These are phyloP conservation scores for Drosophila tani DNA, from an alignment of 1,140 invertebrate genomes.

Conservation along the genomic window DNA sequence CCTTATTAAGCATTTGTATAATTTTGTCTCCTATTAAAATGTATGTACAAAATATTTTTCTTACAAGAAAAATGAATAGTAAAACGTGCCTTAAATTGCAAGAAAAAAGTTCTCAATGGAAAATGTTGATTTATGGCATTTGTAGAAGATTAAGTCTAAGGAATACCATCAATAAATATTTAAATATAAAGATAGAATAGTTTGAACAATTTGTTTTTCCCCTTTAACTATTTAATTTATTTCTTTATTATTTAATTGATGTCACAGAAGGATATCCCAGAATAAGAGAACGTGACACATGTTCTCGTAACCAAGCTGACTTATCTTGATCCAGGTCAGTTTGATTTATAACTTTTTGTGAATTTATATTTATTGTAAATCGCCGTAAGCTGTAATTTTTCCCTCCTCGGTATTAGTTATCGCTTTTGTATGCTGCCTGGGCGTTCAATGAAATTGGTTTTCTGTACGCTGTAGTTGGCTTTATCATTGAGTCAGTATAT, in stretches of 20 bases:
- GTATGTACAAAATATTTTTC: neutral
- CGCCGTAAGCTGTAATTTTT: slow-evolving; percentile 1
- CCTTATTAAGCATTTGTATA: no score
- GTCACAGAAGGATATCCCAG: no score
- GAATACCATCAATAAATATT: neutral
- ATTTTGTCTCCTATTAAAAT: neutral
- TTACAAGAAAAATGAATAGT: rapidly evolving
- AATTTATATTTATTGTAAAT: slow-evolving; percentile 14
- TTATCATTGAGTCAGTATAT: slow-evolving; percentile 65
- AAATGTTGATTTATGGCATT: neutral
- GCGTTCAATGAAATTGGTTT: slow-evolving; percentile 44
- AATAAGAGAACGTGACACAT: neutral
- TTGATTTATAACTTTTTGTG: slow-evolving; percentile 2
- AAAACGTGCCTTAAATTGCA: neutral
- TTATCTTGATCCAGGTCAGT: neutral
- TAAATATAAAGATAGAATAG: no score
- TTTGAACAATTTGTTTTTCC: neutral
- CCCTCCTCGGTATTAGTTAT: neutral
- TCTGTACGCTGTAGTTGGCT: slow-evolving; percentile 56
- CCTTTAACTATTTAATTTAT: no score
- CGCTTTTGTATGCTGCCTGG: slow-evolving; percentile 3
- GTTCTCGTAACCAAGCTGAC: neutral
- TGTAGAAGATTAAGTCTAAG: neutral
- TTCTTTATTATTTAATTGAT: neutral
- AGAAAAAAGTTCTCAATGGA: neutral